Evolutionary conservation across 2,113 vertebrate genomes (phyloP).

Genomic region (Puffinus mauretanicus): DNA sequence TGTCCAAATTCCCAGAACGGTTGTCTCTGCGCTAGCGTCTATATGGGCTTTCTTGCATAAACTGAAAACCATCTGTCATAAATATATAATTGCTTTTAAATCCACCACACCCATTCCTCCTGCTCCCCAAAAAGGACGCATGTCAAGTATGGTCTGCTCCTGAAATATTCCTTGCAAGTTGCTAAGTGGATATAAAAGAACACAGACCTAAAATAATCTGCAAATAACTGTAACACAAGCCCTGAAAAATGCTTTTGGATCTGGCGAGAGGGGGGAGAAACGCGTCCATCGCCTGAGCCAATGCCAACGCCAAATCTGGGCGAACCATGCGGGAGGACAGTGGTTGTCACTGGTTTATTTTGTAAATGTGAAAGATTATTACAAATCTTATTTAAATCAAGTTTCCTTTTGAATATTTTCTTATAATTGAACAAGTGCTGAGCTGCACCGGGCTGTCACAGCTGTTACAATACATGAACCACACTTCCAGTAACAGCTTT

Average conservation of each 20-base stretch:
- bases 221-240: conserved; percentile 45
- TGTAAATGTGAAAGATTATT: conserved; percentile 49
- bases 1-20: background rate
- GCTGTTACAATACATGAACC: conserved; percentile 75
- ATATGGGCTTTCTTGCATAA: background rate
- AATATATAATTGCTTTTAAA: conserved; percentile 13
- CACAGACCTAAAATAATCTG: conserved; percentile 64
- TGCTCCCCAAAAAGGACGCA: background rate
- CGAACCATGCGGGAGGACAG: background rate
- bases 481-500: conserved; percentile 76
- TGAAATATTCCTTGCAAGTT: conserved; percentile 34
- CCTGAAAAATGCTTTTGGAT: conserved; percentile 13
- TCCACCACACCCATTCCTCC: background rate
- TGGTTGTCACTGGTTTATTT: background rate
- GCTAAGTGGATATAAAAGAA: conserved; percentile 56
- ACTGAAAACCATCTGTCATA: conserved; percentile 24
- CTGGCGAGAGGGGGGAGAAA: background rate
- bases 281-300: background rate
- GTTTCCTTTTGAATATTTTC: conserved; percentile 64
- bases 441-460: conserved; percentile 70
- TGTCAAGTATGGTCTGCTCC: background rate
- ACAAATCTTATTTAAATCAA: conserved; percentile 68
- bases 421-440: conserved; percentile 76
- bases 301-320: fast-evolving
- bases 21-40: background rate